These are phyloP conservation scores for Nothobranchius kuhntae DNA, from an alignment of 2,113 vertebrate genomes.

Conservation along the genomic window DNA sequence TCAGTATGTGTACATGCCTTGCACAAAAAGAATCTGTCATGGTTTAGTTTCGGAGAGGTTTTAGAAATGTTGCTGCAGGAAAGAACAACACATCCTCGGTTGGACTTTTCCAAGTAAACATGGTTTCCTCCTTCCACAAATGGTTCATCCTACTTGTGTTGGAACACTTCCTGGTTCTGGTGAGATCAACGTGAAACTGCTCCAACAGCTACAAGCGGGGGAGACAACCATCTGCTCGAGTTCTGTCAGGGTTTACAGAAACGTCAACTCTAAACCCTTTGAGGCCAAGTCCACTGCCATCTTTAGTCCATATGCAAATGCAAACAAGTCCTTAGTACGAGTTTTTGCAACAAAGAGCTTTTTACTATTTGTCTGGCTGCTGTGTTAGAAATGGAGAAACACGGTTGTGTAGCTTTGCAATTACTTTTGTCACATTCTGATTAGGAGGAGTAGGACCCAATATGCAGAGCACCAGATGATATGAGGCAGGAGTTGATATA, in stretches of 20 bases:
- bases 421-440: no score
- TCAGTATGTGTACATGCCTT: no score
- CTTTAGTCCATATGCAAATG: neutral
- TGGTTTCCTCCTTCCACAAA: slow-evolving; percentile 37
- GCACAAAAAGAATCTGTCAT: neutral
- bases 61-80: neutral
- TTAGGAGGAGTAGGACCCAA: no score
- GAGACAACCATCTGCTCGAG: slow-evolving; percentile 35
- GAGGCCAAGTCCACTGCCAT: slow-evolving; percentile 17
- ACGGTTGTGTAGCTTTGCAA: no score
- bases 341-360: neutral
- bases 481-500: no score
- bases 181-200: no score
- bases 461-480: no score
- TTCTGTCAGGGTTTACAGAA: slow-evolving; percentile 25
- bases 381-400: no score
- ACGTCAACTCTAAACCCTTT: slow-evolving; percentile 4
- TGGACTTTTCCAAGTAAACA: slow-evolving; percentile 8
- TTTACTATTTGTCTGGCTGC: no score
- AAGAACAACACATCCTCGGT: slow-evolving; percentile 7
- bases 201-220: slow-evolving; percentile 7
- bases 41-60: neutral
- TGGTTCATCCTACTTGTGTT: slow-evolving; percentile 23
- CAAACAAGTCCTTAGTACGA: slow-evolving; percentile 1
- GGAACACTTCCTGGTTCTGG: slow-evolving; percentile 10